A percentile compares a stretch with the other conserved stretches of the same genome.
These are phyloP conservation scores for Aphelinus atriplicis DNA, from an alignment of 1,140 invertebrate species.

Conservation along the genomic window DNA sequence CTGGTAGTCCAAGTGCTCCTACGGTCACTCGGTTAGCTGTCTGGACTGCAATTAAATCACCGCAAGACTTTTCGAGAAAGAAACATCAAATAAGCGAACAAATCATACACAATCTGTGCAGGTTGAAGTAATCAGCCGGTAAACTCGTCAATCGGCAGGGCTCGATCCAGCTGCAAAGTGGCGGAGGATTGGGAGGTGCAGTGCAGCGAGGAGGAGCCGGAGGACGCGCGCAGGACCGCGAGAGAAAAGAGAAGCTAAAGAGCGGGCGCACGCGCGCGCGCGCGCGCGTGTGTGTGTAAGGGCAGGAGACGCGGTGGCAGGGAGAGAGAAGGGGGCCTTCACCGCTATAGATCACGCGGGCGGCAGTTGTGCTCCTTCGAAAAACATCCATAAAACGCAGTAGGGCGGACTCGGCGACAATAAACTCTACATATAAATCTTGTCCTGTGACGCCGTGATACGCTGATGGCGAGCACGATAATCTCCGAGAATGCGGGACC, in stretches of 20 bases:
- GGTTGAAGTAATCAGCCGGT: too few species aligned
- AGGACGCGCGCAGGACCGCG: slow-evolving; percentile 8
- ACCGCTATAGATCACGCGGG: slow-evolving; percentile 65
- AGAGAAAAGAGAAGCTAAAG: slow-evolving; percentile 1
- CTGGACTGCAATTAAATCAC: too few species aligned
- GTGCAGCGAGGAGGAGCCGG: too few species aligned
- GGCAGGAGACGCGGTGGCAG: slow-evolving; percentile 35
- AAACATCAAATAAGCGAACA: too few species aligned
- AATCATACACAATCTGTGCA: too few species aligned
- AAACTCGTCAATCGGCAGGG: too few species aligned
- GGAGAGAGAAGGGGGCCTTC: slow-evolving; percentile 44
- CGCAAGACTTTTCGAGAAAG: too few species aligned
- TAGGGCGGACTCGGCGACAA: slow-evolving; percentile 68
- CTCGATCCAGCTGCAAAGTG: too few species aligned
- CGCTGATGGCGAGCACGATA: slow-evolving; percentile 68
- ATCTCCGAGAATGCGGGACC: slow-evolving; percentile 67
- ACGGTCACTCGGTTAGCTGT: too few species aligned
- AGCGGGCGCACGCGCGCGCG: slow-evolving; percentile 6
- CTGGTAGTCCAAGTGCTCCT: too few species aligned
- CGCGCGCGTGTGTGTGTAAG: not conserved
- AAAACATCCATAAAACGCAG: slow-evolving; percentile 68
- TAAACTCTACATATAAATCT: slow-evolving; percentile 69
- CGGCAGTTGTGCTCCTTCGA: slow-evolving; percentile 64
- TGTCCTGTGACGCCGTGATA: slow-evolving; percentile 67
- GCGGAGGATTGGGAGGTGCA: too few species aligned